Percentiles rank a stretch among this genome's conserved stretches.
These are phyloP conservation scores for Polydrusus cervinus DNA, from an alignment of 2,888 invertebrate species.

Conservation along the genomic window DNA sequence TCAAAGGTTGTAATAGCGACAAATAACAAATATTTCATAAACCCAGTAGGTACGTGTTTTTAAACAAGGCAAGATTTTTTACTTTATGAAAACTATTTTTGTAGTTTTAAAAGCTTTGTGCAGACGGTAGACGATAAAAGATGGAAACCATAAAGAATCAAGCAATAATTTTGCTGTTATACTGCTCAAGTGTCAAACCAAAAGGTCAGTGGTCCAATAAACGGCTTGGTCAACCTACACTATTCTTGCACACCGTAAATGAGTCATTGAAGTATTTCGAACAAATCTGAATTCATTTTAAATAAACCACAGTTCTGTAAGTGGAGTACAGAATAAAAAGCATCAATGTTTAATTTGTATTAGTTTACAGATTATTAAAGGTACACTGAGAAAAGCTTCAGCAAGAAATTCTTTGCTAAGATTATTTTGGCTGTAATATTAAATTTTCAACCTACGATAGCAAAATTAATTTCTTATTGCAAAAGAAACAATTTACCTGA, in stretches of 20 bases:
- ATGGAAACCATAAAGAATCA: neutral
- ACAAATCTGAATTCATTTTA: neutral
- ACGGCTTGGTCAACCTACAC: slow-evolving; percentile 16
- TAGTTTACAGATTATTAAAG: too few relatives aligned
- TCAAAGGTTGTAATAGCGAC: neutral
- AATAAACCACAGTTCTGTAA: neutral
- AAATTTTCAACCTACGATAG: too few relatives aligned
- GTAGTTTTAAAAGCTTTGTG: neutral
- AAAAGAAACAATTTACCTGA: too few relatives aligned
- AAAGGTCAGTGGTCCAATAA: slow-evolving; percentile 54
- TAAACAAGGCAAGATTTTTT: neutral
- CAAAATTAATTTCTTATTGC: too few relatives aligned
- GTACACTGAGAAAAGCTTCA: too few relatives aligned
- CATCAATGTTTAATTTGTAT: too few relatives aligned
- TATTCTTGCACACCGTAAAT: neutral
- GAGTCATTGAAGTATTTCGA: slow-evolving; percentile 23
- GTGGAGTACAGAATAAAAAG: neutral
- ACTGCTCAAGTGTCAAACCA: slow-evolving; percentile 39
- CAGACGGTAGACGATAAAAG: neutral
- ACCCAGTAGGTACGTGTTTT: neutral
- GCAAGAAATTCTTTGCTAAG: too few relatives aligned
- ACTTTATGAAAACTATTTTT: neutral
- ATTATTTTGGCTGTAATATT: too few relatives aligned
- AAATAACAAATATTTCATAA: neutral
- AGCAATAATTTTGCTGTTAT: neutral